Evolutionary conservation across 2,888 invertebrate species (phyloP).

Genomic region (Antitype chi): DNA sequence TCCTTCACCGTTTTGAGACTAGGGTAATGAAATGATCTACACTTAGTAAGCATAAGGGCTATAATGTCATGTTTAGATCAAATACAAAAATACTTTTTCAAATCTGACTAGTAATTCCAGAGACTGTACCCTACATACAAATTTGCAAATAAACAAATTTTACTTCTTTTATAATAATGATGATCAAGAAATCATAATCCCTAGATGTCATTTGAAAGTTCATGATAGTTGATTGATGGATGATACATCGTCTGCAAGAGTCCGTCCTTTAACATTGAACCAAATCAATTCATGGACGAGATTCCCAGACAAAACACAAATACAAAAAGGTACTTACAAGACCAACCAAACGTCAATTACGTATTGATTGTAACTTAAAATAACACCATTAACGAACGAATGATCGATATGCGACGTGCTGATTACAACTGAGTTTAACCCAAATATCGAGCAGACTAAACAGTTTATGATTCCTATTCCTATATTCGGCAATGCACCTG

Average conservation of each 20-base stretch:
- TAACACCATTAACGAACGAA: slow-evolving; percentile 30
- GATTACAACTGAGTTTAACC: slow-evolving; percentile 60
- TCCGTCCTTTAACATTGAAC: background rate
- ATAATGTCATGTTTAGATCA: too few species aligned
- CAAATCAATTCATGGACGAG: background rate
- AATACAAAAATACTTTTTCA: too few species aligned
- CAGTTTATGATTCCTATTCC: slow-evolving; percentile 59
- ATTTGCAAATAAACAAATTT: too few species aligned
- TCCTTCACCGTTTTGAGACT: too few species aligned
- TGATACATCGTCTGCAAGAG: background rate
- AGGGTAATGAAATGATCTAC: too few species aligned
- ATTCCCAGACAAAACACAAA: slow-evolving; percentile 25
- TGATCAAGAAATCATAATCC: too few species aligned
- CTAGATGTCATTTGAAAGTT: too few species aligned
- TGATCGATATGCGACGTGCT: slow-evolving; percentile 58
- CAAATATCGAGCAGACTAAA: slow-evolving; percentile 77
- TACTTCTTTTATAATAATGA: too few species aligned
- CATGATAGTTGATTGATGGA: background rate
- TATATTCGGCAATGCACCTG: slow-evolving; percentile 62
- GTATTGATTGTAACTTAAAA: slow-evolving; percentile 26
- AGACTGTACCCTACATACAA: too few species aligned
- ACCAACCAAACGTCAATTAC: slow-evolving; percentile 34
- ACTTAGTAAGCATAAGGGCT: too few species aligned
- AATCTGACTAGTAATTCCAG: too few species aligned
- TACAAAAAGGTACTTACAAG: slow-evolving; percentile 14